Evolutionary conservation across 2,888 invertebrate species (phyloP), one percentile per base, ranked within the genome.

Genomic region (Lasius platythorax): DNA sequence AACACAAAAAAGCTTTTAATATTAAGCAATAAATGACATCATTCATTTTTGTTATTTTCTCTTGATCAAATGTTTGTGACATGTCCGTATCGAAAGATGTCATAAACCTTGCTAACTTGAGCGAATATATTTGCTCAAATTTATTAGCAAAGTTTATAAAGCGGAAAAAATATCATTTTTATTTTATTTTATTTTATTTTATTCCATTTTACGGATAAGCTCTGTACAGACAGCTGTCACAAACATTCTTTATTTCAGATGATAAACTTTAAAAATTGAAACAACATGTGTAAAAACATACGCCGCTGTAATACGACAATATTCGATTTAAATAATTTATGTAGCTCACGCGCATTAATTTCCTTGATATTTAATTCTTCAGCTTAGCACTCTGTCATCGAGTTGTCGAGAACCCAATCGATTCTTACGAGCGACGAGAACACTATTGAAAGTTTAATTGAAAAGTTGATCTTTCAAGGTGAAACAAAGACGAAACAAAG

Each of bases 371-470:
- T 30, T 18, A 40, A 67, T 53, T 43, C 28, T 56, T 56, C 53
- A 30, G n/a, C 53, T 28, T 66, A 37, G 15, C 3, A 23, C n/a
- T 43, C 40, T 68, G 9, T 37, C 43, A n/a, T 40, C 67, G 43
- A 58, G 68, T 68, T 43, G 56, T 68, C 68, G 56, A 43, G 40
- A 28, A 66, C 18, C 18, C 18, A 37, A 76, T 66, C 66, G 68
- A 78, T 78, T 56, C 30, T 43, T 56, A 40, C 15, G 28, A 18
- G 8, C 15, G 53, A 56, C 84, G 37, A 61, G 81, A 73, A 37
- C 73, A 72, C 85, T 83, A 72, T 87, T 78, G 83, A 83, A 87
- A 89, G 85, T 90, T 91, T 91, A 91, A 91, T 91, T 90, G 91
- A 88, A 91, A 89, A 89, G 87, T 88, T 87, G 86, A 61, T 79